phyloP scores from a whole-genome alignment of 2,113 vertebrate species.

The Turnix velox region DNA sequence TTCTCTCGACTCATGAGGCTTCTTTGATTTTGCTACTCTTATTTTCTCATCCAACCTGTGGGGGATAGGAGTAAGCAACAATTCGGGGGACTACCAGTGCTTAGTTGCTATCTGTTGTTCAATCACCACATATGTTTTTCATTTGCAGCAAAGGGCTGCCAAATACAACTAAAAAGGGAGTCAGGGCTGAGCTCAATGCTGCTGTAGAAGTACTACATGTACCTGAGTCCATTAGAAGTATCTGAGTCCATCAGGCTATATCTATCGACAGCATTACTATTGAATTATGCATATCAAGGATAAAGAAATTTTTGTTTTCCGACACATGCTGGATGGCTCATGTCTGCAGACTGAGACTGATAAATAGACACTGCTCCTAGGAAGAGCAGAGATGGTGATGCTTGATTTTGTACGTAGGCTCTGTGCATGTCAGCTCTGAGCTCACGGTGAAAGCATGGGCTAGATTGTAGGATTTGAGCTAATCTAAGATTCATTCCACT shows the following conservation, averaged over 20 bases:
- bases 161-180: neutral
- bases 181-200: neutral
- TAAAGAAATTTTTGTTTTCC: neutral
- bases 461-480: neutral
- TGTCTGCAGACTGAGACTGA: neutral
- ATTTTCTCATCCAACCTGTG: neutral
- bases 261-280: neutral
- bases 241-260: neutral
- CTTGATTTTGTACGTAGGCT: neutral
- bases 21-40: neutral
- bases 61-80: neutral
- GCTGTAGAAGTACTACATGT: neutral
- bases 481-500: fast-evolving
- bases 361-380: neutral
- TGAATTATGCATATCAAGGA: neutral
- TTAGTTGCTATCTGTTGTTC: neutral
- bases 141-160: neutral
- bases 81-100: neutral
- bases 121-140: neutral
- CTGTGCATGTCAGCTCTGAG: fast-evolving
- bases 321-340: neutral
- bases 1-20: neutral
- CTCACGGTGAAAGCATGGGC: neutral
- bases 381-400: neutral
- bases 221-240: neutral